These are phyloP conservation scores for Caloenas nicobarica DNA, from an alignment of 2,113 vertebrate species.

Conservation along the genomic window DNA sequence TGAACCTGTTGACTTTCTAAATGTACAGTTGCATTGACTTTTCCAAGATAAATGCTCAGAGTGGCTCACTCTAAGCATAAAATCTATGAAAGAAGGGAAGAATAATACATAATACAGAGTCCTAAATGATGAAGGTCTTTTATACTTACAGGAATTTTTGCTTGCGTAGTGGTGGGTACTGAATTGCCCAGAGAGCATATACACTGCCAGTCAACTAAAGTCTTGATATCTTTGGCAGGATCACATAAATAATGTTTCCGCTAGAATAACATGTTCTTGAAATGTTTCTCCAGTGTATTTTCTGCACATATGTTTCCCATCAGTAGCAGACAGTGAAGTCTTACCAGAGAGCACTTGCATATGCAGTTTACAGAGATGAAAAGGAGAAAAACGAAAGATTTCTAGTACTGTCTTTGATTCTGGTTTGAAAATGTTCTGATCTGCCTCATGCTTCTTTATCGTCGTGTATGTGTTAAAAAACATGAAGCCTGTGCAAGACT, in stretches of 20 bases:
- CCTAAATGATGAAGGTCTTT: not conserved
- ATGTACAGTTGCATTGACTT: not conserved
- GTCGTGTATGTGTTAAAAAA: not conserved
- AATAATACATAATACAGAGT: not conserved
- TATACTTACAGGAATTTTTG: not conserved
- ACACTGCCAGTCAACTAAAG: not conserved
- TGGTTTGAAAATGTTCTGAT: not conserved
- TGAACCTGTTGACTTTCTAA: not conserved
- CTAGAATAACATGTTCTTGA: slow-evolving; percentile 49
- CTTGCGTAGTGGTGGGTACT: not conserved
- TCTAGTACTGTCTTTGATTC: not conserved
- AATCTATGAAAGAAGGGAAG: not conserved
- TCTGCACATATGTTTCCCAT: slow-evolving; percentile 33
- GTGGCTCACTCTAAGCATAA: not conserved
- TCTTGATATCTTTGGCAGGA: slow-evolving; percentile 31
- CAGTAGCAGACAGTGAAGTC: not conserved
- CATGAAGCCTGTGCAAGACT: not conserved
- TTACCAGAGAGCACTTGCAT: not conserved
- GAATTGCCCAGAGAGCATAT: not conserved
- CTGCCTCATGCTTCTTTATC: not conserved
- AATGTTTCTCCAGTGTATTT: not conserved
- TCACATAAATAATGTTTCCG: not conserved
- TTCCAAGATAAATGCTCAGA: not conserved
- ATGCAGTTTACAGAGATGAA: not conserved
- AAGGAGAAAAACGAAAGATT: not conserved